phyloP scores from a whole-genome alignment of 1,140 invertebrate genomes.

The Drosophila eugracilis region DNA sequence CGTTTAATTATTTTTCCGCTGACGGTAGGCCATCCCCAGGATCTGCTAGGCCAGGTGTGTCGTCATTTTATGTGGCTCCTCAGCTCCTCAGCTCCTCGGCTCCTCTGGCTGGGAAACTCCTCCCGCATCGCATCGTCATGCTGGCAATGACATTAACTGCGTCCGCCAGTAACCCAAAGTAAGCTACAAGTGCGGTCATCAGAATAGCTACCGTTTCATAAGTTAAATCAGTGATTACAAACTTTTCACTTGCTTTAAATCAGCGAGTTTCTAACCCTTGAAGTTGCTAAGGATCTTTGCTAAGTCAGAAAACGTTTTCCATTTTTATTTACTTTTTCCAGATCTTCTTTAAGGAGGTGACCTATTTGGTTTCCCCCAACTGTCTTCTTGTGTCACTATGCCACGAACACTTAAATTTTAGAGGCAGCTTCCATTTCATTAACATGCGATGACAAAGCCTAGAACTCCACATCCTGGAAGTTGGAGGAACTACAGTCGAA shows the following conservation, averaged over 20 bases:
- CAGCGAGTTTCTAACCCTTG: too few relatives aligned
- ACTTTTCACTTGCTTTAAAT: too few relatives aligned
- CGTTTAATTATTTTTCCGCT: slow-evolving; percentile 77
- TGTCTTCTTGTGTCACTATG: not conserved
- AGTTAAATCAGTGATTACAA: too few relatives aligned
- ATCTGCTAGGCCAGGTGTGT: slow-evolving; percentile 35
- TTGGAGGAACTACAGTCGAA: slow-evolving; percentile 1
- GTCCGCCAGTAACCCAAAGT: not conserved
- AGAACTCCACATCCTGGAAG: not conserved
- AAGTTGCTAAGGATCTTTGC: too few relatives aligned
- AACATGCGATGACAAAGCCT: slow-evolving; percentile 32
- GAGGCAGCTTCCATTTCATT: slow-evolving; percentile 43
- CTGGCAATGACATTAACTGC: slow-evolving; percentile 22
- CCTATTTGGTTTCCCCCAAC: too few relatives aligned
- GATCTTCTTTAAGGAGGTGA: not conserved
- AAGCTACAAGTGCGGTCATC: slow-evolving; percentile 25
- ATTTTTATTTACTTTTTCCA: not conserved
- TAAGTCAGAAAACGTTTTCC: too few relatives aligned
- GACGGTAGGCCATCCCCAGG: slow-evolving; percentile 33
- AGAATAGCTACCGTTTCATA: not conserved
- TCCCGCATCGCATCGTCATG: slow-evolving; percentile 5
- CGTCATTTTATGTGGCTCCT: slow-evolving; percentile 20
- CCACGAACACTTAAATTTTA: slow-evolving; percentile 46
- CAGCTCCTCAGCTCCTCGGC: not conserved
- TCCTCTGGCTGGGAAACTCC: not conserved